Percentiles rank a stretch among this genome's conserved stretches.
Evolutionary conservation across 2,113 vertebrate genomes (phyloP).

Genomic region (Xenopus borealis): DNA sequence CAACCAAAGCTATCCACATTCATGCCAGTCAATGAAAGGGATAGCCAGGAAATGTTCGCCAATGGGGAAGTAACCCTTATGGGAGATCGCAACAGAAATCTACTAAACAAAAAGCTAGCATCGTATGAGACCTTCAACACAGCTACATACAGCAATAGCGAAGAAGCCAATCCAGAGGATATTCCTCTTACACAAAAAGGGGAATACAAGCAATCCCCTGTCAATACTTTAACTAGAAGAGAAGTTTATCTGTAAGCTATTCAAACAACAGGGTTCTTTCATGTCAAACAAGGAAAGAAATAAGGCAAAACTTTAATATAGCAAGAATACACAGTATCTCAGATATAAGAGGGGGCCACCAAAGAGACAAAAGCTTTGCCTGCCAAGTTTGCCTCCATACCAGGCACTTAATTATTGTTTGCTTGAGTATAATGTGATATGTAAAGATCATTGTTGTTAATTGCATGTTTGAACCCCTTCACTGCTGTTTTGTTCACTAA

Average conservation of each 20-base stretch:
- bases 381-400: conserved; percentile 80
- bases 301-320: conserved; percentile 57
- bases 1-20: conserved; percentile 99
- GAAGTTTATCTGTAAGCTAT: conserved; percentile 95
- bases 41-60: conserved; percentile 92
- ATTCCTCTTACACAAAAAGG: conserved; percentile 93
- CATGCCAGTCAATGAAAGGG: conserved; percentile 87
- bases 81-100: conserved; percentile 97
- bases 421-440: conserved; percentile 86
- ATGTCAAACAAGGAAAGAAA: conserved; percentile 55
- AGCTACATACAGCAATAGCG: conserved; percentile 83
- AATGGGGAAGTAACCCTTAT: conserved; percentile 92
- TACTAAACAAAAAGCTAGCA: conserved; percentile 96
- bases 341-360: conserved; percentile 71
- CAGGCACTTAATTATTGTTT: conserved; percentile 75
- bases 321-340: conserved; percentile 56
- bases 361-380: conserved; percentile 76
- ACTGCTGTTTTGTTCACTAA: conserved; percentile 67
- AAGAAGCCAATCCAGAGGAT: conserved; percentile 86
- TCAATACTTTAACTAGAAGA: conserved; percentile 93
- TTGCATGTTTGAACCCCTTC: conserved; percentile 82
- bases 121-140: conserved; percentile 91
- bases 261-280: conserved; percentile 57
- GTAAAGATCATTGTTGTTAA: conserved; percentile 82
- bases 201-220: conserved; percentile 96